These are phyloP conservation scores for Drosophila micromelanica DNA, from an alignment of 1,140 invertebrate species.

Conservation along the genomic window DNA sequence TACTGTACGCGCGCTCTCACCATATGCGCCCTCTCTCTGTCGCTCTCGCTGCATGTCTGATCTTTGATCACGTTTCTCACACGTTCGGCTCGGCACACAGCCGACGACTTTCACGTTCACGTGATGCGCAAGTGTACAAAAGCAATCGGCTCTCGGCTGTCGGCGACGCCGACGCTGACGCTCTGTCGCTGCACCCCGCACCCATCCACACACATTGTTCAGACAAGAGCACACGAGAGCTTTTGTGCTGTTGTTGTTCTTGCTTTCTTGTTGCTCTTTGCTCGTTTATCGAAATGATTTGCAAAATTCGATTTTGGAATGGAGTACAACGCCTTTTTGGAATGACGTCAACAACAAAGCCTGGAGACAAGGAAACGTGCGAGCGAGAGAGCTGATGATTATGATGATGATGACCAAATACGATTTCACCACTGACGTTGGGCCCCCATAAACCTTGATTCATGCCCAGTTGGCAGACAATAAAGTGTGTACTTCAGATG, in stretches of 20 bases:
- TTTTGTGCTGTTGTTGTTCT: constrained; percentile 22
- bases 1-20: neutral
- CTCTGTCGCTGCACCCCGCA: neutral
- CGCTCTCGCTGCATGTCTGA: constrained; percentile 34
- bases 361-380: constrained; percentile 7
- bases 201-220: neutral
- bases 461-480: constrained; percentile 65
- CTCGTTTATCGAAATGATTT: constrained; percentile 58
- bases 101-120: constrained; percentile 69
- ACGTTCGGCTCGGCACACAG: constrained; percentile 67
- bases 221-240: constrained; percentile 26
- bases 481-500: constrained; percentile 48
- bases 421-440: constrained; percentile 65
- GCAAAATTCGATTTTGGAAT: constrained; percentile 59
- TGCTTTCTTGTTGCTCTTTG: constrained; percentile 18
- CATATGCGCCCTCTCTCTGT: neutral
- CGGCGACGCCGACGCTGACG: constrained; percentile 14
- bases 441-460: constrained; percentile 60
- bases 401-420: constrained; percentile 9
- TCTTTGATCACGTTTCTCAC: constrained; percentile 83
- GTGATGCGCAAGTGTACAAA: constrained; percentile 75
- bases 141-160: constrained; percentile 26
- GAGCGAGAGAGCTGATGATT: neutral
- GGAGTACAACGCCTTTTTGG: constrained; percentile 34
- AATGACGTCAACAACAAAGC: constrained; percentile 51